Evolutionary conservation across 1,140 invertebrate genomes (phyloP).

Genomic region (Drosophila ercepeae): DNA sequence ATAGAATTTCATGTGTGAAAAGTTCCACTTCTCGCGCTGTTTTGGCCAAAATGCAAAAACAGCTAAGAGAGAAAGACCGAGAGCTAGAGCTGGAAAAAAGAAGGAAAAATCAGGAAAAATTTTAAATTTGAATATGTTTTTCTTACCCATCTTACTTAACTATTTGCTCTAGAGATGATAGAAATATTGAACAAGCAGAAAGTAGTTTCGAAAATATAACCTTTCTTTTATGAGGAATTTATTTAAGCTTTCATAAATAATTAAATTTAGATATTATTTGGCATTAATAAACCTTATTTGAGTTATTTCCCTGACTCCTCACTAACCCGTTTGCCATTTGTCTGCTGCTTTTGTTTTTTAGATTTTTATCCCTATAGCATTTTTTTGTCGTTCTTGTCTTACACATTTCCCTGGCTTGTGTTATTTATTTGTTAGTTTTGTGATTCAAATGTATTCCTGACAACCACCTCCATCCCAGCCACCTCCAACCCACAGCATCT

Average conservation of each 20-base stretch:
- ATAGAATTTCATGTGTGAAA: constrained; percentile 66
- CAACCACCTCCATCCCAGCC: not conserved
- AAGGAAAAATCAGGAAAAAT: constrained; percentile 67
- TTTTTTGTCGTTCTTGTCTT: constrained; percentile 58
- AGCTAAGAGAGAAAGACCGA: constrained; percentile 1
- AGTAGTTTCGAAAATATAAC: no score
- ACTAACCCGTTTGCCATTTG: constrained; percentile 50
- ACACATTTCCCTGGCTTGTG: constrained; percentile 68
- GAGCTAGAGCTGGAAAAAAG: not conserved
- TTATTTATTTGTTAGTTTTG: constrained; percentile 82
- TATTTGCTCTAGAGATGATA: not conserved
- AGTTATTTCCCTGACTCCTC: constrained; percentile 3
- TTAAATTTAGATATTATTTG: no score
- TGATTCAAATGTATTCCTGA: constrained; percentile 75
- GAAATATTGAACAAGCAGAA: not conserved
- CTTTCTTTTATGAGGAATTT: not conserved
- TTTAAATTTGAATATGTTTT: constrained; percentile 81
- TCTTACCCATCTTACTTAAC: constrained; percentile 48
- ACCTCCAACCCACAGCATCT: constrained; percentile 1
- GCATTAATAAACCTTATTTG: not conserved
- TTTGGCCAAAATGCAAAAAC: constrained; percentile 71
- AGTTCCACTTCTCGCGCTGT: constrained; percentile 73
- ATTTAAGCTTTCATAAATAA: not conserved
- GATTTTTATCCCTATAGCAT: not conserved
- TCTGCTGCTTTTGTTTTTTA: constrained; percentile 41